Conservation (phyloP, 2,888 invertebrate genomes). For the Metacarcinus magister region DNA sequence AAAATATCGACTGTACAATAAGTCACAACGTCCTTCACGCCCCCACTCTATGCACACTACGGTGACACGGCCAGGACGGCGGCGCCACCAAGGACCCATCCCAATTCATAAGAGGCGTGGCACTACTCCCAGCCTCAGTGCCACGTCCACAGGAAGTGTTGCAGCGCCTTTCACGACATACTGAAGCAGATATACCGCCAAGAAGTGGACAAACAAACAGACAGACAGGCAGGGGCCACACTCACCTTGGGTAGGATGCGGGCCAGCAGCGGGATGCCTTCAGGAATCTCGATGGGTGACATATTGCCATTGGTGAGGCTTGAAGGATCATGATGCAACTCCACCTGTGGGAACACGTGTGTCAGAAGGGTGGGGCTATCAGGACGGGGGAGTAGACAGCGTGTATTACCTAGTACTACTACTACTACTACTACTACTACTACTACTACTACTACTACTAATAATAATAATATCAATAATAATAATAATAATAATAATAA, state of each 20-base stretch:
- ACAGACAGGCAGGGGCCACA: neutral
- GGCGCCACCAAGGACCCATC: neutral
- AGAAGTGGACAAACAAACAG: neutral
- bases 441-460: neutral
- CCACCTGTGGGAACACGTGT: slow-evolving; percentile 7
- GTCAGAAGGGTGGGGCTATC: neutral
- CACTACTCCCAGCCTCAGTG: neutral
- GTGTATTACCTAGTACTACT: neutral
- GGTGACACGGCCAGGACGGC: neutral
- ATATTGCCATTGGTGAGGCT: slow-evolving; percentile 63
- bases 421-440: neutral
- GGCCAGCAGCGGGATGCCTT: slow-evolving; percentile 81
- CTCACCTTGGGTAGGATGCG: slow-evolving; percentile 79
- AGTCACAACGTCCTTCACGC: no score
- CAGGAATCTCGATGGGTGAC: slow-evolving; percentile 80
- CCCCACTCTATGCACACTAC: no score
- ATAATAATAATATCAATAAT: neutral
- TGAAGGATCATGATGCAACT: neutral
- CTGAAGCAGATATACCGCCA: neutral
- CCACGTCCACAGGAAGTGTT: neutral
- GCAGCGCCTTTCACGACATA: neutral
- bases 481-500: neutral
- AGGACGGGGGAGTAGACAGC: neutral
- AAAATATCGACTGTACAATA: no score
- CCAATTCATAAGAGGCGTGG: neutral